A percentile compares a stretch with the other conserved stretches of the same genome.
Evolutionary conservation across 1,140 invertebrate species (phyloP).

Genomic region (Matsumurasca onukii): DNA sequence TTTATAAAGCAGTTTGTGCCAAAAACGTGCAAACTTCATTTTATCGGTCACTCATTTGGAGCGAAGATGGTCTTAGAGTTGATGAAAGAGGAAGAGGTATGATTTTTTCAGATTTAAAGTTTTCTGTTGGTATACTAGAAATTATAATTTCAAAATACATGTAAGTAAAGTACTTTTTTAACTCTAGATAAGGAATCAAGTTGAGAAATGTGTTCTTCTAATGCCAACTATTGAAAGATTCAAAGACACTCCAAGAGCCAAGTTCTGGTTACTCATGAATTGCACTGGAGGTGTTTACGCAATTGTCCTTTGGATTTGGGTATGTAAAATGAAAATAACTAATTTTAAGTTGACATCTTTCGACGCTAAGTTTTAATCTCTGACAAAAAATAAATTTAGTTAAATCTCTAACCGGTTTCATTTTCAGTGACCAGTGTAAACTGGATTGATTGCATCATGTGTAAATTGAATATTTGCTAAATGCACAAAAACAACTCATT

Average conservation of each 20-base stretch:
- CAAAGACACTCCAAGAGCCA: slow-evolving; percentile 67
- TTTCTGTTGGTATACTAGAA: slow-evolving; percentile 40
- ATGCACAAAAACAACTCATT: no score
- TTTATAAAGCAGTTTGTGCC: not conserved
- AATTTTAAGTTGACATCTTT: no score
- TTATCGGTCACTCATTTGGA: not conserved
- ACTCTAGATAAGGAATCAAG: slow-evolving; percentile 45
- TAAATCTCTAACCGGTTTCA: no score
- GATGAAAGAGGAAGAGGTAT: not conserved
- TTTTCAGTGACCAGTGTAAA: no score
- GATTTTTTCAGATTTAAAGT: not conserved
- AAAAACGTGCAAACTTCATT: not conserved
- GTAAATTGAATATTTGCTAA: no score
- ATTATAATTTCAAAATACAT: slow-evolving; percentile 42
- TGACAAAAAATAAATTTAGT: no score
- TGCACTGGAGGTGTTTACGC: not conserved
- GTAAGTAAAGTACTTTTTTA: slow-evolving; percentile 65
- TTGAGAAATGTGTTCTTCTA: not conserved
- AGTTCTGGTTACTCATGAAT: slow-evolving; percentile 47
- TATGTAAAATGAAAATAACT: no score
- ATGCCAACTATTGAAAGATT: slow-evolving; percentile 77
- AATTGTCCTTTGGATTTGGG: not conserved
- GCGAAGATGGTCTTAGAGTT: not conserved
- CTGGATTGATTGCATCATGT: no score
- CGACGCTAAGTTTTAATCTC: no score